Conservation (phyloP, 2,888 invertebrate genomes). For the Scaptomyza reducta region DNA sequence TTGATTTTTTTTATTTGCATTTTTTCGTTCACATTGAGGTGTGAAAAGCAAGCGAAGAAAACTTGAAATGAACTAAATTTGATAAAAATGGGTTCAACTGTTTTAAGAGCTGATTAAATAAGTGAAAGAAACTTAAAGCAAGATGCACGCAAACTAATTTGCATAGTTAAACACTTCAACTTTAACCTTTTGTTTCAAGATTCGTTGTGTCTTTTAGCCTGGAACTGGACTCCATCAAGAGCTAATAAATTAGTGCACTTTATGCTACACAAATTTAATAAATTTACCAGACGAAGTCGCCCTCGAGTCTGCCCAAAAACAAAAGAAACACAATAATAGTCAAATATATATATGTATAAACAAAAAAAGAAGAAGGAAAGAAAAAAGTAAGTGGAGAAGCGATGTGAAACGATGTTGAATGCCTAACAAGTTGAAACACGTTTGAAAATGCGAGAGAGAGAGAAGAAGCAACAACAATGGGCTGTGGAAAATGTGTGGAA, state of each 20-base stretch:
- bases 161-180: constrained; percentile 42
- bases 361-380: constrained; percentile 13
- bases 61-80: too few relatives aligned
- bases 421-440: constrained; percentile 72
- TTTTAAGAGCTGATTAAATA: constrained; percentile 4
- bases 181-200: constrained; percentile 16
- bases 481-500: constrained; percentile 75
- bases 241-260: constrained; percentile 67
- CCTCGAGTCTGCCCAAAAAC: constrained; percentile 53
- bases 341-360: too few relatives aligned
- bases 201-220: too few relatives aligned
- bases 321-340: constrained; percentile 56
- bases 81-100: constrained; percentile 32
- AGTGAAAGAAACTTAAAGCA: background rate
- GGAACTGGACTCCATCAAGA: constrained; percentile 19
- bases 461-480: constrained; percentile 54
- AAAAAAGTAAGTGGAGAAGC: constrained; percentile 52
- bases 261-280: constrained; percentile 64
- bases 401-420: constrained; percentile 78
- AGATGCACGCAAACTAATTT: constrained; percentile 28
- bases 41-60: too few relatives aligned
- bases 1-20: constrained; percentile 58
- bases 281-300: constrained; percentile 54
- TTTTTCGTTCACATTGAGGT: constrained; percentile 26
- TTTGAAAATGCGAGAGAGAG: constrained; percentile 61